Evolutionary conservation across 2,797 vertebrate genomes (phyloP).

Genomic region (Girardinus metallicus): DNA sequence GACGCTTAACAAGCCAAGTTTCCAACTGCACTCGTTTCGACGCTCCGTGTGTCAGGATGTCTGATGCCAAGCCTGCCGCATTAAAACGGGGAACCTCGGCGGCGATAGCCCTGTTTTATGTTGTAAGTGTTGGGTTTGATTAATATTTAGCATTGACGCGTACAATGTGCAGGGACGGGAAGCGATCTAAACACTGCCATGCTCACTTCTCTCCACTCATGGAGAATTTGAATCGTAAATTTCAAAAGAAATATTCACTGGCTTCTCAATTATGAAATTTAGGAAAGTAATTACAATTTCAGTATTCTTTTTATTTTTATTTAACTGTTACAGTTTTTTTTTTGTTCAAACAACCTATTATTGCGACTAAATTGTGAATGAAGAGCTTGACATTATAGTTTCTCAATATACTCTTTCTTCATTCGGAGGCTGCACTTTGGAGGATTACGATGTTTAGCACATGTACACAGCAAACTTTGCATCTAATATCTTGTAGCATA

Average conservation of each 20-base stretch:
- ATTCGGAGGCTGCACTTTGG: not conserved
- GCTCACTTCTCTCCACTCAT: not conserved
- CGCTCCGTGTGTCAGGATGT: conserved; percentile 39
- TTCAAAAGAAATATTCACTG: not conserved
- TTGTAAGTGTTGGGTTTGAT: not conserved
- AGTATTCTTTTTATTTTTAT: not conserved
- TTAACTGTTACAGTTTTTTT: not conserved
- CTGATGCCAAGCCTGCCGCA: conserved; percentile 22
- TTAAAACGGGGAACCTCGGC: conserved; percentile 30
- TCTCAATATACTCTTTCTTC: not conserved
- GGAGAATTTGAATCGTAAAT: not conserved
- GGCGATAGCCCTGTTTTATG: not conserved
- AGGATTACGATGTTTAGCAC: not conserved
- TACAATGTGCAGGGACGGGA: not conserved
- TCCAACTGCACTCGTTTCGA: conserved; percentile 51
- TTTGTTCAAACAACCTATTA: not conserved
- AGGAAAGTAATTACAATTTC: not conserved
- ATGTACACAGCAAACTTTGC: not conserved
- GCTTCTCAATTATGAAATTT: not conserved
- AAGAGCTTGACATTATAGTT: not conserved
- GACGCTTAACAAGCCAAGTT: conserved; percentile 57
- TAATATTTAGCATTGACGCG: not conserved
- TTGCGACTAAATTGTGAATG: not conserved
- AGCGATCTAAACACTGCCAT: not conserved
- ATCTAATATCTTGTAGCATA: not conserved